phyloP scores from a whole-genome alignment of 2,797 vertebrate species.

The Decapterus maruadsi region DNA sequence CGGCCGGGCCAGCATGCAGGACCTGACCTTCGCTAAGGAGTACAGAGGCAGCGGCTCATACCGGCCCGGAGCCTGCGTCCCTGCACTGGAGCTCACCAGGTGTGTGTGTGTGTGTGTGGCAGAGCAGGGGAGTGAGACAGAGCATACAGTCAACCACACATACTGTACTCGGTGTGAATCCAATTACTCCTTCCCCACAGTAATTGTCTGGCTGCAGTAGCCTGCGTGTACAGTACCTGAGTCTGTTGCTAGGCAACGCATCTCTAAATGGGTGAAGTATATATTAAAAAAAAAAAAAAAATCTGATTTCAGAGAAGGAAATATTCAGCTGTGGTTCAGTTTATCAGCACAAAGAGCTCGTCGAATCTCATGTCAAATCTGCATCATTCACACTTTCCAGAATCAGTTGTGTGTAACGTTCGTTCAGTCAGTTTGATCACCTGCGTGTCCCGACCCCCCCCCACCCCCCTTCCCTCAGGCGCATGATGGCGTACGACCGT shows the following conservation, averaged over 20 bases:
- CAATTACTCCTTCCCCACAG: conserved; percentile 55
- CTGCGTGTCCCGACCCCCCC: not conserved
- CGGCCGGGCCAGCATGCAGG: conserved; percentile 95
- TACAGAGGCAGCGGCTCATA: conserved; percentile 94
- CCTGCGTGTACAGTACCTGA: conserved; percentile 73
- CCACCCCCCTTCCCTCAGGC: conserved; percentile 76
- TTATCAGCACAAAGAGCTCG: not conserved
- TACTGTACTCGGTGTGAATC: conserved; percentile 64
- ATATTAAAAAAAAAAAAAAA: conserved; percentile 19
- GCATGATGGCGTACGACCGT: conserved; percentile 92
- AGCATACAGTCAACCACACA: conserved; percentile 41
- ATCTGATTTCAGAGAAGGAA: conserved; percentile 51
- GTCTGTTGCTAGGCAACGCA: conserved; percentile 82
- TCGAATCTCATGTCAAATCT: not conserved
- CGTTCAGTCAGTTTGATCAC: not conserved
- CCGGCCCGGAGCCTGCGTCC: conserved; percentile 93
- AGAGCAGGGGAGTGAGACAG: conserved; percentile 8
- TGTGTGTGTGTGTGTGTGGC: conserved; percentile 7
- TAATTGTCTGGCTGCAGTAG: conserved; percentile 67
- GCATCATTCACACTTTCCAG: no score
- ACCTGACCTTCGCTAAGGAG: conserved; percentile 98
- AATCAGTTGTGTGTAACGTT: not conserved
- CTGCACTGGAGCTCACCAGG: conserved; percentile 97
- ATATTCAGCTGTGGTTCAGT: conserved; percentile 6
- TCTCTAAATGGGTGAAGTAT: conserved; percentile 46